phyloP scores from a whole-genome alignment of 2,888 invertebrate genomes.

The Linhomoeus sp. region DNA sequence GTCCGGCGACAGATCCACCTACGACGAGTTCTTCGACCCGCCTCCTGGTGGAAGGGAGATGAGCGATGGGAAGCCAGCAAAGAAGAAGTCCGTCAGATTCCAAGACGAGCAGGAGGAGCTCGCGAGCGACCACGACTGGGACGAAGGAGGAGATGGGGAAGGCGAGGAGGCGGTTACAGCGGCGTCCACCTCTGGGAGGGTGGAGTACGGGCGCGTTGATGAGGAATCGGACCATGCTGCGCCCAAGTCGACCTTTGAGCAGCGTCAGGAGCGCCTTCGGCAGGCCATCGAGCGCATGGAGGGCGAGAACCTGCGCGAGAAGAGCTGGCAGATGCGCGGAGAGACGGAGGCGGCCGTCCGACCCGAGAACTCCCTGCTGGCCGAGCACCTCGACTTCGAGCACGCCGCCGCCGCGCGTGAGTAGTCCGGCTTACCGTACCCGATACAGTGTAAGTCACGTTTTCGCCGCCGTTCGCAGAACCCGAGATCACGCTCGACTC shows the following conservation, averaged over 20 bases:
- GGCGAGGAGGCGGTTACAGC: background rate
- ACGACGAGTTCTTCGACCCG: too few relatives aligned
- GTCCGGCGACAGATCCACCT: too few relatives aligned
- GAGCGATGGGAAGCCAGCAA: too few relatives aligned
- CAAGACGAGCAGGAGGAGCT: too few relatives aligned
- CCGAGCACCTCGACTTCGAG: slow-evolving; percentile 47
- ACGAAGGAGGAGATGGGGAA: background rate
- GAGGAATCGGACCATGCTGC: too few relatives aligned
- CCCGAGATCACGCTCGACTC: slow-evolving; percentile 77
- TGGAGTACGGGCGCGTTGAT: background rate
- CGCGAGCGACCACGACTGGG: too few relatives aligned
- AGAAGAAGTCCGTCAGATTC: too few relatives aligned
- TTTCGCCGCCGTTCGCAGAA: slow-evolving; percentile 32
- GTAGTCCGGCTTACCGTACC: too few relatives aligned
- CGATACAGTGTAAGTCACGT: background rate
- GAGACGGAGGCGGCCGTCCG: slow-evolving; percentile 55
- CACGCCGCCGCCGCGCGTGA: background rate
- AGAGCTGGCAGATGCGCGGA: slow-evolving; percentile 78
- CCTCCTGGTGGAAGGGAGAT: too few relatives aligned
- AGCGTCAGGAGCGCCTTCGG: slow-evolving; percentile 16
- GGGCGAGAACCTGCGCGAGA: slow-evolving; percentile 43
- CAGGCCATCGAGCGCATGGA: slow-evolving; percentile 30
- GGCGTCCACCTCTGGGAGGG: background rate
- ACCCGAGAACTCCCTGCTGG: slow-evolving; percentile 72
- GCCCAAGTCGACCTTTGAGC: background rate